Conservation (phyloP, 2,888 invertebrate species). For the Penaeus monodon region DNA sequence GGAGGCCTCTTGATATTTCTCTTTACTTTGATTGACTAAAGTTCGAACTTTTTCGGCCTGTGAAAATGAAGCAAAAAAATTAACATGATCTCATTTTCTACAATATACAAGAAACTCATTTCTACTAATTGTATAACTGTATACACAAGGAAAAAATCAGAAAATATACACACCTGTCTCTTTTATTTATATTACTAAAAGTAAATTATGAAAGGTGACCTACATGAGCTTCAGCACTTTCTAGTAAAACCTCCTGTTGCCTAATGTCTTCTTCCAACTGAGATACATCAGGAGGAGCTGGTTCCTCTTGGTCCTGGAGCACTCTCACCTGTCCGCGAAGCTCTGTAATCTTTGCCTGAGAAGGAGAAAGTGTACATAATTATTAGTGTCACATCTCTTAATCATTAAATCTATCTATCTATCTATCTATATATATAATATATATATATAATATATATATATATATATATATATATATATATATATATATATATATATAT, state of each 20-base stretch:
- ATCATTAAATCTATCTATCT: too few relatives aligned
- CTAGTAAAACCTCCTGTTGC: slow-evolving; percentile 18
- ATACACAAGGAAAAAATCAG: too few relatives aligned
- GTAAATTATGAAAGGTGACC: background rate
- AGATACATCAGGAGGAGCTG: slow-evolving; percentile 29
- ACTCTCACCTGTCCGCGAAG: slow-evolving; percentile 9
- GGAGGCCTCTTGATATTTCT: background rate
- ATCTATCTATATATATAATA: too few relatives aligned
- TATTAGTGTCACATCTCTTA: too few relatives aligned
- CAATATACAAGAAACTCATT: too few relatives aligned
- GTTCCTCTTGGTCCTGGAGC: slow-evolving; percentile 28
- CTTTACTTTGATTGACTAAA: background rate
- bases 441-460: background rate
- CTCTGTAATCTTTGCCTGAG: slow-evolving; percentile 4
- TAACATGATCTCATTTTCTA: too few relatives aligned
- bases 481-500: slow-evolving; percentile 16
- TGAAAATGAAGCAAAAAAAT: background rate
- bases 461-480: slow-evolving; percentile 12
- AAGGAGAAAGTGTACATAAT: background rate
- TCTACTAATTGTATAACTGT: too few relatives aligned
- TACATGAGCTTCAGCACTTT: background rate
- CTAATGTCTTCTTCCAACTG: slow-evolving; percentile 41
- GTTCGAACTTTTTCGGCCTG: background rate
- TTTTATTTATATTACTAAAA: too few relatives aligned
- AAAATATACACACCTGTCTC: too few relatives aligned